phyloP scores from a whole-genome alignment of 2,888 invertebrate species.

The Campaea margaritaria region DNA sequence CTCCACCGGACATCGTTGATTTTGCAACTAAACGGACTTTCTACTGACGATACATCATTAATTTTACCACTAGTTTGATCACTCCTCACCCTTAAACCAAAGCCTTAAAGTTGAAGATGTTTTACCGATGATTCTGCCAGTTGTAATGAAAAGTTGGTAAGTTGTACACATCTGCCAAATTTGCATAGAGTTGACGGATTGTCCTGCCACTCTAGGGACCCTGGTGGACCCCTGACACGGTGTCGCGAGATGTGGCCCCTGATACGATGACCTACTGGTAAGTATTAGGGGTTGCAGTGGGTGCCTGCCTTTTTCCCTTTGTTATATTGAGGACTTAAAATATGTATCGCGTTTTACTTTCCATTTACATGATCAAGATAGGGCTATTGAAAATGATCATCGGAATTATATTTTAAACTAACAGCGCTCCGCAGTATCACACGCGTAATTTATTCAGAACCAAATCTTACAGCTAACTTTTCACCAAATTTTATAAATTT shows the following conservation, averaged over 20 bases:
- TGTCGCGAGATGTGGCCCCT: slow-evolving; percentile 25
- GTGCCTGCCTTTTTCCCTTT: background rate
- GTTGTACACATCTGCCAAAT: slow-evolving; percentile 64
- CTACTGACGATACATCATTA: background rate
- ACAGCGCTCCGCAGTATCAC: no score
- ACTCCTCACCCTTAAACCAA: slow-evolving; percentile 4
- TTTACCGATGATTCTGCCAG: background rate
- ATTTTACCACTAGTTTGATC: slow-evolving; percentile 7
- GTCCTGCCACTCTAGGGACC: slow-evolving; percentile 62
- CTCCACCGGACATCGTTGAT: slow-evolving; percentile 46
- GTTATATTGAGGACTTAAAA: background rate
- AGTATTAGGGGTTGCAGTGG: slow-evolving; percentile 26
- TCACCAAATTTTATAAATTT: no score
- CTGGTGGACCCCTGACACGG: slow-evolving; percentile 32
- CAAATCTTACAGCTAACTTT: no score
- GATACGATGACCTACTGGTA: slow-evolving; percentile 36
- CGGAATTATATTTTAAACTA: no score
- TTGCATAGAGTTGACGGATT: slow-evolving; percentile 73
- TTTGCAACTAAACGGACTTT: slow-evolving; percentile 28
- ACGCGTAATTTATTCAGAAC: no score
- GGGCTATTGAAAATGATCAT: no score
- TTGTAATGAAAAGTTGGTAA: slow-evolving; percentile 24
- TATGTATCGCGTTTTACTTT: background rate
- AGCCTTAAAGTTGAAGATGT: slow-evolving; percentile 22
- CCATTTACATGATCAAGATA: no score